Base-by-base conservation (phyloP, 92 coral and sea anemone genomes). In the Phenganax marumi region DNA sequence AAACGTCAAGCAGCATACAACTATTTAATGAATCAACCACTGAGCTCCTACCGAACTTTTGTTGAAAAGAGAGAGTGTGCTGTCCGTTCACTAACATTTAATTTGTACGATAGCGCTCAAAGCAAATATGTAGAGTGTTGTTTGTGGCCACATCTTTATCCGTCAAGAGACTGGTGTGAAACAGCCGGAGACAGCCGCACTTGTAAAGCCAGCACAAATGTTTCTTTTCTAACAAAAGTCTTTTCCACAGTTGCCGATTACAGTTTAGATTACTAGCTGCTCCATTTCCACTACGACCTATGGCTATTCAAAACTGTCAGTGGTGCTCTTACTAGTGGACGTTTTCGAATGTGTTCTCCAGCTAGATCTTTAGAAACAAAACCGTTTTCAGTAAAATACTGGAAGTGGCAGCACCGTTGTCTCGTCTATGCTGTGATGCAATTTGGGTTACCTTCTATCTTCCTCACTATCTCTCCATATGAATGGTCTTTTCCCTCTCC, bases 271-370 rank as follows among this genome's bases (percentile, higher is more conserved):
- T 82, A 19, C 52, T 80, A 82, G 21, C 21, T 82, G 6, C 80
- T 82, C 2, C 80, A 68, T 3, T 82, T 48, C 70, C 85, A 82
- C 13, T 71, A 82, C 33, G 85, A 82, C 25, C 21, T 26, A 4
- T 82, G 85, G 85, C 39, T 75, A 0, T 75, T 22, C 4, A 81
- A 81, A 54, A 81, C 85, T 16, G 85, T 81, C 12, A 81, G 55
- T 49, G 85, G 84, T 8, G 85, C 77, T 1, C 22, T 81, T 19
- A 51, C 78, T 7, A 81, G 66, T 70, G 85, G 68, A 16, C 77
- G 68, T 0, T 10, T 21, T 2, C 13, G 8, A 10, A 11, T 12
- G n/a, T 81, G 85, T 22, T 50, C 78, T 7, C 85, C 79, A 12
- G 77, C 77, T 9, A 22, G 85, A 3, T 19, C 85, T 3, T 56